Percentiles rank a stretch among this genome's conserved stretches.
These are phyloP conservation scores for Oreohelix idahoensis DNA, from an alignment of 1,140 invertebrate genomes.

Conservation along the genomic window DNA sequence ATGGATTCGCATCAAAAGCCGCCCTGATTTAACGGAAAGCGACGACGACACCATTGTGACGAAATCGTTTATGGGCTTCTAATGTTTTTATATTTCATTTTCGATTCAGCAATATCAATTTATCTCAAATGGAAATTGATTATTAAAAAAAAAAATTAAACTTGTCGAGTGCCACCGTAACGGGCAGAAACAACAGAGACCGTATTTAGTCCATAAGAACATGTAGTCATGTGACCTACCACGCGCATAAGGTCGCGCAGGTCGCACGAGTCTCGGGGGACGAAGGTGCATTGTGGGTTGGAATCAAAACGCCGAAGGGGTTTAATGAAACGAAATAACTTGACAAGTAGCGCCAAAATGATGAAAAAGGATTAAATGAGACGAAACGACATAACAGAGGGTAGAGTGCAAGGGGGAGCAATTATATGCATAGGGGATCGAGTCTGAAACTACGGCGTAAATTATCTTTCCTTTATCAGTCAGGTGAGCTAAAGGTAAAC, in stretches of 20 bases:
- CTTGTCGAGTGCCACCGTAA: background rate
- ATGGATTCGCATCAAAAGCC: constrained; percentile 8
- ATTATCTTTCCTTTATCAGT: constrained; percentile 10
- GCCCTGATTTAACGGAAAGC: background rate
- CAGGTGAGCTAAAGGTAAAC: background rate
- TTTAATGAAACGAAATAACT: constrained; percentile 27
- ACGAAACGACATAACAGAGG: background rate
- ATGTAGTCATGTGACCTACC: background rate
- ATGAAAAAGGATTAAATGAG: constrained; percentile 22
- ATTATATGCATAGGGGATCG: background rate
- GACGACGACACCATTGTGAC: background rate
- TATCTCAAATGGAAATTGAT: constrained; percentile 36
- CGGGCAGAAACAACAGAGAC: background rate
- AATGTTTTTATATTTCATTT: constrained; percentile 29
- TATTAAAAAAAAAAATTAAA: constrained; percentile 14
- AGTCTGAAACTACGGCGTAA: constrained; percentile 10
- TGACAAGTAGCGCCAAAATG: constrained; percentile 4
- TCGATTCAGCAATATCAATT: constrained; percentile 22
- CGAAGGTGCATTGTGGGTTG: background rate
- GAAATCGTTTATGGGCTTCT: background rate
- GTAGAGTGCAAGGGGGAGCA: background rate
- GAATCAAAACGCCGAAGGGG: constrained; percentile 20
- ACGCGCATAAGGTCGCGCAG: background rate
- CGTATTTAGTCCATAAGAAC: background rate
- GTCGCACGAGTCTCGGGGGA: background rate